Evolutionary conservation across 2,888 invertebrate species (phyloP), one percentile per base, ranked within the genome.

Genomic region (Lycia hirtaria): DNA sequence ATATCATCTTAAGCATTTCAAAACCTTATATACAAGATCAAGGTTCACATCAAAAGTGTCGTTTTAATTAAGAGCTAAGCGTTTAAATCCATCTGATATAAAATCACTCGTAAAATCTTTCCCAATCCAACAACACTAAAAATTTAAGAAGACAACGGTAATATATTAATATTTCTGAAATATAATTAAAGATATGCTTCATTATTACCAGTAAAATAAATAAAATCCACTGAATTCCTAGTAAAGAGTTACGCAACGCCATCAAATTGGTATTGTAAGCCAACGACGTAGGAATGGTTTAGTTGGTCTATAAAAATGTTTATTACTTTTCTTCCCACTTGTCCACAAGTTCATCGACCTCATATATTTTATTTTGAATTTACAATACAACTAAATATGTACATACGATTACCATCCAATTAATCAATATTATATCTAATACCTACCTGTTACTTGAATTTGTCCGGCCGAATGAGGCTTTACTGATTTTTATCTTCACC

Each of bases 261-360:
- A 71, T 60, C 61, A 56, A 59, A 60, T 56, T 60, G 48, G 56
- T 76, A 80, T 76, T 73, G 67, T 67, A 72, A 79, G 73, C 74
- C 68, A 73, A 80, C 79, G 73, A 69, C 68, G 69, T 71, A 78
- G 75, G 76, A 80, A 67, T 80, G 79, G 70, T 75, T 76, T 75
- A 75, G 78, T 79, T 71, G 73, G 73, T 73, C 81, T 76, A 86
- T 88, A 87, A 88, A 85, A 85, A 79, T 71, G 67, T 86, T 87
- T 88, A 89, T 88, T 73, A 76, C 87, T 81, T 85, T 83, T 85
- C 86, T 86, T 87, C 85, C 85, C 84, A 87, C 83, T 87, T 83
- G 75, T 73, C 72, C 74, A 64, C 61, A 70, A 78, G 87, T 81
- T 86, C 83, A 70, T 68, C 69, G 77, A 82, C 80, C 83, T 78